phyloP scores from a whole-genome alignment of 2,113 vertebrate species.

The Merops nubicus region DNA sequence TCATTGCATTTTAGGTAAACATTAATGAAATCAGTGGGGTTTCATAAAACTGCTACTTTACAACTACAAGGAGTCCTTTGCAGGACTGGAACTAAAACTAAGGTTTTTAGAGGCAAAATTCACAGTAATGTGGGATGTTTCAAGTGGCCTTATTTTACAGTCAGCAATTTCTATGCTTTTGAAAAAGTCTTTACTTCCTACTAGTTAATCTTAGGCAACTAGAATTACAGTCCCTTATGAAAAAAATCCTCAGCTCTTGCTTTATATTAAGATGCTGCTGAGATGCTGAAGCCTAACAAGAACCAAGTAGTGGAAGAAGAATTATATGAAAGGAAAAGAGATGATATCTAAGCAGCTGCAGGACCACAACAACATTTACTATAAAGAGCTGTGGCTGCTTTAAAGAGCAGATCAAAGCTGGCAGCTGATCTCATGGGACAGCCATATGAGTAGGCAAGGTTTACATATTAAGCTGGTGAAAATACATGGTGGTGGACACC shows the following conservation, averaged over 20 bases:
- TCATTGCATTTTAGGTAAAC: not conserved
- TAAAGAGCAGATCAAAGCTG: not conserved
- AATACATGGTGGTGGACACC: not conserved
- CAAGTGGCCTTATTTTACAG: not conserved
- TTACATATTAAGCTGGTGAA: not conserved
- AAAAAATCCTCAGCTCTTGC: not conserved
- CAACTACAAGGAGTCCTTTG: not conserved
- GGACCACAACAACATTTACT: rapidly evolving
- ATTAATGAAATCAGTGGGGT: not conserved
- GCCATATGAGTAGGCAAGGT: not conserved
- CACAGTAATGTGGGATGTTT: not conserved
- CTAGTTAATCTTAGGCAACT: not conserved
- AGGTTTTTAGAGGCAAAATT: not conserved
- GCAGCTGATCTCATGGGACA: not conserved
- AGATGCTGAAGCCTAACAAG: not conserved
- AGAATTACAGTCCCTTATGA: not conserved
- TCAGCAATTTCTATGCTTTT: not conserved
- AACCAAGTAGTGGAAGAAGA: not conserved
- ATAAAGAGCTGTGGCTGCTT: not conserved
- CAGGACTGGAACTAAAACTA: not conserved
- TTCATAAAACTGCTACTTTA: not conserved
- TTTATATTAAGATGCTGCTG: not conserved
- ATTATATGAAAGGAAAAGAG: not conserved
- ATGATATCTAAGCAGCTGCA: not conserved
- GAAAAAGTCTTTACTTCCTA: not conserved